Base-by-base conservation (phyloP, 2,888 invertebrate species). In the Electrophaes corylata region DNA sequence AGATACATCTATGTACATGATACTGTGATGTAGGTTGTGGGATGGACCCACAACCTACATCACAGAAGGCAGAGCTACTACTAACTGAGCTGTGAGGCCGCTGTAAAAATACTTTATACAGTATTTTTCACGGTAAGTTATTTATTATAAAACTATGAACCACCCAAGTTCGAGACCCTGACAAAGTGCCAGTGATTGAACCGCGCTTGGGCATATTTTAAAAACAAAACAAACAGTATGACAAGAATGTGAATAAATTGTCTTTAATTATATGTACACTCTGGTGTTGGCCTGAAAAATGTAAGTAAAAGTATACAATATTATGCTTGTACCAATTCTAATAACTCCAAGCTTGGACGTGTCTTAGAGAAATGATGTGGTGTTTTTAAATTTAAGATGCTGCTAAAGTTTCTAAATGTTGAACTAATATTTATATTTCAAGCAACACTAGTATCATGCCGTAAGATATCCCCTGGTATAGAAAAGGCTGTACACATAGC, bases 401-500 rank as follows among this genome's bases (percentile, higher is more conserved):
- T 14, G n/a, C 10, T 10, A 5, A 46, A 33, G 40, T 16, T 47
- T 10, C n/a, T 45, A n/a, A 23, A 29, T 39, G 2, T 39, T 18
- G 26, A 12, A 10, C 23, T 52, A 4, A 4, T 52, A 37, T 51
- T 23, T 18, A n/a, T 50, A 16, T 18, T 47, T 10, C 26, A 29
- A 35, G n/a, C 29, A 19, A 6, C 26, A 14, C 6, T 43, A 14
- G 5, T 0, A 19, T 29, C 12, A 16, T 40, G 46, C 11, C 29
- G 3, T 19, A 12, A 31, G 6, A 33, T 11, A 1, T 53, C 52
- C 12, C 6, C 33, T 3, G 20, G 78, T 29, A 60, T 70, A 39
- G 61, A 78, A 35, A 71, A 65, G 35, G 77, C 79, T 2, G 65
- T 73, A 26, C 44, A 51, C 5, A 57, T 80, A 56, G 75, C 79